A percentile compares a stretch with the other conserved stretches of the same genome.
phyloP scores from a whole-genome alignment of 2,888 invertebrate genomes.

The Xestoiulus laeticollis region DNA sequence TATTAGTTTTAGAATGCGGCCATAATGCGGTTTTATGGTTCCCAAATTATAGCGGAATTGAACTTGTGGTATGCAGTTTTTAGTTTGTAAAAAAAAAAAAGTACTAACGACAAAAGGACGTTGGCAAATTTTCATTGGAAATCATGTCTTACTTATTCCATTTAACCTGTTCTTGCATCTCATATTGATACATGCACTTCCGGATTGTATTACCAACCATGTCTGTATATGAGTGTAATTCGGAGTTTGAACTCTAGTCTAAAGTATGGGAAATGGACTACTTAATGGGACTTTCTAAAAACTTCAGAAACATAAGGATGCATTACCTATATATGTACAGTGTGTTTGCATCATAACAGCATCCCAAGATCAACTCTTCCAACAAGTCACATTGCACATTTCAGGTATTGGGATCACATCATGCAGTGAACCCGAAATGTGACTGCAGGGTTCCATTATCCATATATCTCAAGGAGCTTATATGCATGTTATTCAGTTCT shows the following conservation, averaged over 20 bases:
- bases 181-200: neutral
- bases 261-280: neutral
- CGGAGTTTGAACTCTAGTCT: neutral
- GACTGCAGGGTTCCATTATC: too few relatives aligned
- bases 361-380: too few relatives aligned
- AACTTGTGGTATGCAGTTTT: constrained; percentile 17
- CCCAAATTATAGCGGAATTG: neutral
- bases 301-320: too few relatives aligned
- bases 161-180: neutral
- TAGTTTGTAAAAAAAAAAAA: neutral
- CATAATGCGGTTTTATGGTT: constrained; percentile 19
- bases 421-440: too few relatives aligned
- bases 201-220: neutral
- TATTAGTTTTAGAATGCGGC: constrained; percentile 29
- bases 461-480: too few relatives aligned
- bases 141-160: neutral
- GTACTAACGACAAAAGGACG: neutral
- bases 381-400: too few relatives aligned
- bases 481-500: too few relatives aligned
- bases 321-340: too few relatives aligned
- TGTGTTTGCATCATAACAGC: too few relatives aligned
- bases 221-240: neutral
- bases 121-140: neutral
- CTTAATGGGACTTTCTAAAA: too few relatives aligned
- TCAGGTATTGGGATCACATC: too few relatives aligned